A percentile compares a stretch with the other conserved stretches of the same genome.
Conservation (phyloP, 2,797 vertebrate genomes). For the Thamnophis elegans region DNA sequence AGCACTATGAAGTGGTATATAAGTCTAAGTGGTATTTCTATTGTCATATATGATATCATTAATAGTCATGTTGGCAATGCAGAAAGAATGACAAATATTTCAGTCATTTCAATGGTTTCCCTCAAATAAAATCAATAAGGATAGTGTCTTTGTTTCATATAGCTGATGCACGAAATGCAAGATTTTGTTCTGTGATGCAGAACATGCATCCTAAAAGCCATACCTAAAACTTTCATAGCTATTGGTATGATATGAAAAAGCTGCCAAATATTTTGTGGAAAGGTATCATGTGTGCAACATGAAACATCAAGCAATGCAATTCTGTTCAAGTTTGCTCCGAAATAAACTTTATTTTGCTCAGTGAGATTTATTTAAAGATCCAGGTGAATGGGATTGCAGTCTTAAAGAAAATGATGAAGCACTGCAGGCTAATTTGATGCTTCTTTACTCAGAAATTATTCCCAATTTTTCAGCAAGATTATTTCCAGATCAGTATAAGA, state of each 20-base stretch:
- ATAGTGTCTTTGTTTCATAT: not conserved
- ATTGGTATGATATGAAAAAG: constrained; percentile 4
- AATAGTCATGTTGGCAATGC: rapidly evolving
- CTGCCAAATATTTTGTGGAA: not conserved
- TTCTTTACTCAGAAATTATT: not conserved
- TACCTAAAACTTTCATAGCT: constrained; percentile 15
- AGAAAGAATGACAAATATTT: constrained; percentile 21
- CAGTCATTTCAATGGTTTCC: not conserved
- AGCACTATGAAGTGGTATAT: too few relatives aligned
- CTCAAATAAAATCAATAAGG: not conserved
- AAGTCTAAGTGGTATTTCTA: too few relatives aligned
- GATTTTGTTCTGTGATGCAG: not conserved
- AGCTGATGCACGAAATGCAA: not conserved
- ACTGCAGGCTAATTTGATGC: not conserved
- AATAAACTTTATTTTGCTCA: not conserved
- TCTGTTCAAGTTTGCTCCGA: not conserved
- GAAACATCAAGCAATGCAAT: not conserved
- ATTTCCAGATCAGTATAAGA: not conserved
- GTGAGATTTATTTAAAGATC: not conserved
- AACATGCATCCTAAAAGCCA: rapidly evolving
- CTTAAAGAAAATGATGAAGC: not conserved
- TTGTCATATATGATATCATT: not conserved
- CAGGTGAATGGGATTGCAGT: not conserved
- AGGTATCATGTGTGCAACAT: not conserved
- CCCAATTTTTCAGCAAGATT: not conserved